Evolutionary conservation across 2,888 invertebrate species (phyloP).

Genomic region (Melolontha melolontha): DNA sequence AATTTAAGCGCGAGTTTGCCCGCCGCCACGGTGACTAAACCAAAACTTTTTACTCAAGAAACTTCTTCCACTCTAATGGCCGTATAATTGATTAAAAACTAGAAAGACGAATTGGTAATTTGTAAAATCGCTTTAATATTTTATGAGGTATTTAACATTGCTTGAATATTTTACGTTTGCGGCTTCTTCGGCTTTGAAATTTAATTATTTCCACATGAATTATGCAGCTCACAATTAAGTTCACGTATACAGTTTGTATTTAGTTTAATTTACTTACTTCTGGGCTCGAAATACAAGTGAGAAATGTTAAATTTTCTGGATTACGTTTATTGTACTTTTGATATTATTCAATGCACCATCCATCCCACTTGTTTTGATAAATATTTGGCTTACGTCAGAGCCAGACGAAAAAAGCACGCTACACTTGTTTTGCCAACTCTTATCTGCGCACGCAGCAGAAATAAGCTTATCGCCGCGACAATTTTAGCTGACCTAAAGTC

Average conservation of each 20-base stretch:
- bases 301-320: too few relatives aligned
- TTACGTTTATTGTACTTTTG: too few relatives aligned
- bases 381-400: too few relatives aligned
- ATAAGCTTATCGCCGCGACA: too few relatives aligned
- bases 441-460: too few relatives aligned
- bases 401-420: too few relatives aligned
- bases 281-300: neutral
- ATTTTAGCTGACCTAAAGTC: too few relatives aligned
- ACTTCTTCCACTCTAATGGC: slow-evolving; percentile 35
- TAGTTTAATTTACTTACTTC: slow-evolving; percentile 19
- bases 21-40: slow-evolving; percentile 3
- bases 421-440: too few relatives aligned
- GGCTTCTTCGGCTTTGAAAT: slow-evolving; percentile 30
- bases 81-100: slow-evolving; percentile 37
- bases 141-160: slow-evolving; percentile 35
- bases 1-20: slow-evolving; percentile 10
- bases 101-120: slow-evolving; percentile 31
- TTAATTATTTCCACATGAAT: slow-evolving; percentile 31
- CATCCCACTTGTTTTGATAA: too few relatives aligned
- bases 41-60: slow-evolving; percentile 33
- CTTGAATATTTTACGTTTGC: slow-evolving; percentile 27
- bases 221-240: slow-evolving; percentile 19
- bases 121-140: slow-evolving; percentile 34
- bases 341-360: too few relatives aligned
- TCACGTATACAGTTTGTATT: slow-evolving; percentile 14